Evolutionary conservation across 1,140 invertebrate genomes (phyloP), one percentile per base, ranked within the genome.

Genomic region (Tetragnatha versicolor): DNA sequence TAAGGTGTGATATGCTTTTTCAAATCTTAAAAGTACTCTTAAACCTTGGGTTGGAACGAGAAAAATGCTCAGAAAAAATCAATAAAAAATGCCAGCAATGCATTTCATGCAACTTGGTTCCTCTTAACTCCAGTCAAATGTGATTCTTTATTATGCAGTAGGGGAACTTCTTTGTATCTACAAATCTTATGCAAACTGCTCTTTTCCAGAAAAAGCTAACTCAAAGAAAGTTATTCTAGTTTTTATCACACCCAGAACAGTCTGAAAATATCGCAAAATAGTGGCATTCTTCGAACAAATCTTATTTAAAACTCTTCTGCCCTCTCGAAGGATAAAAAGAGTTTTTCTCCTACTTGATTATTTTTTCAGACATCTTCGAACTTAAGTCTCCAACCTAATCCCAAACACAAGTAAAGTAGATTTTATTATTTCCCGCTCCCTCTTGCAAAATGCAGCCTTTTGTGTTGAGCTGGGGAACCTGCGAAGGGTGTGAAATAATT

Each of bases 401-500:
- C 37, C 35, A 65, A 42, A 42, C 33, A 65, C 33, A 65, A 65
- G 35, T 42, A 65, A 65, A 65, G 33, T 65, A 65, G 14, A 42
- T 65, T 65, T 65, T 12, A 22, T 45, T 42, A 22, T 39, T 61
- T 65, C 42, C 27, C 25, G 42, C 39, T 65, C 17, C 22, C 60
- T 20, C 25, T 25, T n/a, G 55, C 55, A 33, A 27, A 17, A n/a
- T n/a, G 49, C 31, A 58, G 35, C 35, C 55, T 58, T 42, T 65
- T 65, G 61, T 65, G 35, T 7, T 25, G 42, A 31, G 42, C 25
- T n/a, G 39, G 35, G 27, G 61, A 20, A 65, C 61, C 61, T 65
- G 42, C 42, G 25, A 14, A 22, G 10, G 27, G 35, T 42, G 37
- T 25, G 22, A 37, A n/a, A 65, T 65, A 65, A 65, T 65, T 65